Base-by-base conservation (phyloP, 1,140 invertebrate species). In the Trinorchestia longiramus region DNA sequence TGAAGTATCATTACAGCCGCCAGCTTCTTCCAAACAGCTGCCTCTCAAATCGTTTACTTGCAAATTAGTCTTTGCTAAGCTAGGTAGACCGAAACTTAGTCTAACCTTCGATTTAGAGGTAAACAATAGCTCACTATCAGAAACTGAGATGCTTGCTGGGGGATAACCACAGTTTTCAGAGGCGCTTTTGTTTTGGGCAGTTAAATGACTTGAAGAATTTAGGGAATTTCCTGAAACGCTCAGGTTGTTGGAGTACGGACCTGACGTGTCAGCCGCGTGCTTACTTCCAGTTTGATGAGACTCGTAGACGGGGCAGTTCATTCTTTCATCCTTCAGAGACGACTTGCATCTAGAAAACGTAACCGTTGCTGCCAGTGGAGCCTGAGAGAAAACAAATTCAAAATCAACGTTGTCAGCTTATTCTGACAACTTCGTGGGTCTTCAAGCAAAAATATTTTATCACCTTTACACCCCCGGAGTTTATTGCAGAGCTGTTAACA, bases 1-100 rank as follows among this genome's bases (percentile, higher is more conserved):
- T 1, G 36, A 40, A 28, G 11, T 94, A 17, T 45, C 40, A 40
- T 28, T 6, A 42, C 17, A 40, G 40, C n/a, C 44, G 36, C 47
- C 92, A 23, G 43, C 6, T 19, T 43, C 43, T 4, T 47, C 19
- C 36, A 94, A 8, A 28, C 0, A 40, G 28, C 11, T 45, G 19
- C 92, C 92, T 94, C 92, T 94, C 40, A 94, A 45, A 45, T 94
- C 92, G 44, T 94, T 94, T 0, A 94, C 44, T 45, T 94, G 92
- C 43, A 94, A 44, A 47, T 94, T 94, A 8, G 92, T 94, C 44
- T 94, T 94, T 3, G 92, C 43, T 42, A 94, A 43, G 44, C 43
- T 44, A 40, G 92, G 92, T n/a, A 94, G 40, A 17, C 92, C 92
- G 17, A 94, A 44, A 19, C 43, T 47, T 44, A 94, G 40, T 47